Evolutionary conservation across 2,888 invertebrate genomes (phyloP), one percentile per base, ranked within the genome.

Genomic region (Lepidochrysops patricia): DNA sequence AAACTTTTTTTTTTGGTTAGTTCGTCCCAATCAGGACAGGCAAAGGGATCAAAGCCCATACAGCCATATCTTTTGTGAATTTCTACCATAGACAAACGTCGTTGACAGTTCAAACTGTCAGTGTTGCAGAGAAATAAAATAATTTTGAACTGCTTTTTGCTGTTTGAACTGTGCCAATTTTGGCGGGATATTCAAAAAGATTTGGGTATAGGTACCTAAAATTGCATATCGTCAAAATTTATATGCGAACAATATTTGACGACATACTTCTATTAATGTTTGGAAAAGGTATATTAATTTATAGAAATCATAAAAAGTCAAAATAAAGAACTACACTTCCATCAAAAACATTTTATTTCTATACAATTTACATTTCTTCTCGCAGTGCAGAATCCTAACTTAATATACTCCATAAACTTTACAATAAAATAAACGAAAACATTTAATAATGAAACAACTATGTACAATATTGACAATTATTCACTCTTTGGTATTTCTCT

Each of bases 321-420:
- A 61, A 60, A 57, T 58, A 69, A 75, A 76, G 73, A 72, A 71
- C 74, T 65, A 73, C 71, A 64, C 63, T 62, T 66, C 68, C 72
- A 73, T 80, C 73, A 80, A 83, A 83, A 82, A 82, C 80, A 81
- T 79, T 72, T 85, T 84, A 83, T 84, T 84, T 80, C 79, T 82
- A 80, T 84, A 84, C 78, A 84, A 83, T 82, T 77, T 81, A 84
- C 82, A 83, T 76, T 70, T 70, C 63, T 65, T 70, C 73, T 78
- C 80, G 74, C 70, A 74, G 71, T 82, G 84, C 79, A 79, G 77
- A 77, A 73, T 74, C 67, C 70, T 72, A 74, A 70, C 68, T 76
- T 75, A 72, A 71, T 69, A 72, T 73, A 71, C 72, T 70, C 71
- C 74, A 73, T 71, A 68, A 72, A 76, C 73, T 76, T 72, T 76